These are phyloP conservation scores for Argya squamiceps DNA, from an alignment of 2,797 vertebrate species.

Conservation along the genomic window DNA sequence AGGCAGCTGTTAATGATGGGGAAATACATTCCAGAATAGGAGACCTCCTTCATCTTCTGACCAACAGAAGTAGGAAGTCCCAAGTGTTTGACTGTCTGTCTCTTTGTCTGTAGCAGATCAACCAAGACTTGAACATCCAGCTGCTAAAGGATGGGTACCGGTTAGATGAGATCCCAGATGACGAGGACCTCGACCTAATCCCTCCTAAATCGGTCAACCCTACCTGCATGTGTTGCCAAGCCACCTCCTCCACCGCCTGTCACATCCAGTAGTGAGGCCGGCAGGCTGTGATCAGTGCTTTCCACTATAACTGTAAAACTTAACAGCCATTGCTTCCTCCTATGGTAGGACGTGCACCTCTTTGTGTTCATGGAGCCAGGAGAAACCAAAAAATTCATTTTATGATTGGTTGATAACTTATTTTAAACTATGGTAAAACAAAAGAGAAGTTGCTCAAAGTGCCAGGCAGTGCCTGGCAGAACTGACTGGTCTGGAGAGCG, in stretches of 20 bases:
- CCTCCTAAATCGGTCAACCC: conserved; percentile 97
- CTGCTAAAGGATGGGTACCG: conserved; percentile 97
- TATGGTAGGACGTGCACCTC: conserved; percentile 93
- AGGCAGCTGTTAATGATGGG: neutral
- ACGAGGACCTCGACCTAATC: conserved; percentile 96
- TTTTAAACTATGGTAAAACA: conserved; percentile 44
- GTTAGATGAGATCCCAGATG: conserved; percentile 96
- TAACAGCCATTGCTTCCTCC: conserved; percentile 94
- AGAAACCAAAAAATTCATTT: conserved; percentile 80
- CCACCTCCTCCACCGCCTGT: conserved; percentile 93
- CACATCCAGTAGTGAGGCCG: conserved; percentile 91
- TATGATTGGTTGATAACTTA: conserved; percentile 60
- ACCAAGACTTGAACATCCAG: conserved; percentile 99
- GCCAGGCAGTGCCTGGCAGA: neutral
- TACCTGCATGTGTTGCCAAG: conserved; percentile 99
- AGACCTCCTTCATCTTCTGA: neutral
- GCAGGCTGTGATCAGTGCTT: conserved; percentile 60
- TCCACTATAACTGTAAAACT: conserved; percentile 80
- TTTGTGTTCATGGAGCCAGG: conserved; percentile 84
- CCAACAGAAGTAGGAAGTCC: neutral
- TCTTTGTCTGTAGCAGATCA: conserved; percentile 91
- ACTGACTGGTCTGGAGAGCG: neutral
- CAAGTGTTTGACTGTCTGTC: conserved; percentile 54
- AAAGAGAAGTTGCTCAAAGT: conserved; percentile 19
- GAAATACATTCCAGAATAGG: neutral